Conservation (phyloP, 2,797 vertebrate species). For the Lacerta viridis region DNA sequence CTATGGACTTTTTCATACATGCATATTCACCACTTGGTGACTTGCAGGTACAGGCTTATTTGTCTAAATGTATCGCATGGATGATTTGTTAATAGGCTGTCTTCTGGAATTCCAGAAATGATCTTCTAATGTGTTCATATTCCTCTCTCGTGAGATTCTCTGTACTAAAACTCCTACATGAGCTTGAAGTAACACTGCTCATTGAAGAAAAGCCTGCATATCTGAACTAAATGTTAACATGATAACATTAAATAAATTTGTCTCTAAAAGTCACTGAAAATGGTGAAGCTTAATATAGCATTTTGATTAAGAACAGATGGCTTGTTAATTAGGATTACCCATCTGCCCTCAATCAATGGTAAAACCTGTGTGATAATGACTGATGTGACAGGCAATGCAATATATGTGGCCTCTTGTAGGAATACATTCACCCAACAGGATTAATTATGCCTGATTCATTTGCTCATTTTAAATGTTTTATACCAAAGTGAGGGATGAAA, state of each 20-base stretch:
- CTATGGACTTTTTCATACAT: not conserved
- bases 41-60: not conserved
- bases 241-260: conserved; percentile 59
- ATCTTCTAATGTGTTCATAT: not conserved
- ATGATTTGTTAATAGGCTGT: not conserved
- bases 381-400: conserved; percentile 7
- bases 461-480: conserved; percentile 41
- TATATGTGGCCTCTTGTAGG: conserved; percentile 12
- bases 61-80: not conserved
- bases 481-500: conserved; percentile 32
- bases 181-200: conserved; percentile 35
- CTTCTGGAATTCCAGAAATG: not conserved
- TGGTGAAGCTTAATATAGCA: conserved; percentile 58
- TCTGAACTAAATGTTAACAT: conserved; percentile 54
- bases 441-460: conserved; percentile 23
- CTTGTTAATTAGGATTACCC: conserved; percentile 30
- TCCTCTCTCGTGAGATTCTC: not conserved
- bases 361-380: conserved; percentile 16
- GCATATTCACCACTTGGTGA: not conserved
- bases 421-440: conserved; percentile 18
- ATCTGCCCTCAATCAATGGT: not conserved
- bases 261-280: conserved; percentile 55
- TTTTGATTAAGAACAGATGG: conserved; percentile 65
- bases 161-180: conserved; percentile 23
- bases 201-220: conserved; percentile 27